These are phyloP conservation scores for Dicyrtomina minuta DNA, from an alignment of 2,888 invertebrate genomes.

Conservation along the genomic window DNA sequence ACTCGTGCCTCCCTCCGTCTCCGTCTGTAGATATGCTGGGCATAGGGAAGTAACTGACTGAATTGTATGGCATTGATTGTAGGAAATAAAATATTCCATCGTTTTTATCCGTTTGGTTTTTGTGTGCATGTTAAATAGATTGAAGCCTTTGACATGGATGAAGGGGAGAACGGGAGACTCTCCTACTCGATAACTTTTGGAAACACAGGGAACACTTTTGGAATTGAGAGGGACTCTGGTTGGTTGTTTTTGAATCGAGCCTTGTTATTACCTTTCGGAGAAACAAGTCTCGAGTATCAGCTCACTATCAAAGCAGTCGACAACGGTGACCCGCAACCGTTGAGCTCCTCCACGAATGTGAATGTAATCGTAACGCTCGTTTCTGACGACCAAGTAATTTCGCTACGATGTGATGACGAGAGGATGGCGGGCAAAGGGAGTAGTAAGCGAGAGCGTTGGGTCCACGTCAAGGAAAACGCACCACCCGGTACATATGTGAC, in stretches of 20 bases:
- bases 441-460: conserved; percentile 37
- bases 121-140: conserved; percentile 38
- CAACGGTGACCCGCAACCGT: conserved; percentile 70
- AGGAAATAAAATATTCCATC: neutral
- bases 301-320: conserved; percentile 79
- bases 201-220: conserved; percentile 84
- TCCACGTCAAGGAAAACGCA: conserved; percentile 70
- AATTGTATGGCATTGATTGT: neutral
- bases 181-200: conserved; percentile 83
- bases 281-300: conserved; percentile 71
- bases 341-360: conserved; percentile 77
- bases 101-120: neutral
- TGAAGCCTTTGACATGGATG: conserved; percentile 77
- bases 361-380: conserved; percentile 86
- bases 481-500: conserved; percentile 77
- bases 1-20: too few relatives aligned
- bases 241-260: conserved; percentile 69
- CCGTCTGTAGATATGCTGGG: too few relatives aligned
- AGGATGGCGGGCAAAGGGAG: conserved; percentile 14
- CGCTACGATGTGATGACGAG: conserved; percentile 49
- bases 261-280: conserved; percentile 64
- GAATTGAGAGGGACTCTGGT: conserved; percentile 77
- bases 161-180: conserved; percentile 75
- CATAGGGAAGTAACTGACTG: too few relatives aligned
- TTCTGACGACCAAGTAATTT: conserved; percentile 47